phyloP scores from a whole-genome alignment of 37 sponge, comb jelly and placozoan species.

The Beroe ovata region DNA sequence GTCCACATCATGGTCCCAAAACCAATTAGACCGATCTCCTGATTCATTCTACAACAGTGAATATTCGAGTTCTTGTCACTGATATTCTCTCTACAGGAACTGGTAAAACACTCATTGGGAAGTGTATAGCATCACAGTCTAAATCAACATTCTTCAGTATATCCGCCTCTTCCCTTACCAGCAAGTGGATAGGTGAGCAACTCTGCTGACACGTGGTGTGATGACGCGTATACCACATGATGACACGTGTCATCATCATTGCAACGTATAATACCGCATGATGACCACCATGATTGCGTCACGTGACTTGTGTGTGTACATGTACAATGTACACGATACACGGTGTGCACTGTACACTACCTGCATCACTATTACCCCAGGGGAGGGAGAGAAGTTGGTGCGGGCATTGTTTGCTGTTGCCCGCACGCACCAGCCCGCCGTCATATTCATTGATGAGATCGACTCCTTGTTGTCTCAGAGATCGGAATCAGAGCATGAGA shows the following conservation, averaged over 20 bases:
- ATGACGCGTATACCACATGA: too few relatives aligned
- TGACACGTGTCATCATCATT: too few relatives aligned
- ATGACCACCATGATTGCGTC: too few relatives aligned
- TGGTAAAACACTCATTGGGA: constrained; percentile 98
- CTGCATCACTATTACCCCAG: constrained; percentile 50
- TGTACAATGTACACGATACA: too few relatives aligned
- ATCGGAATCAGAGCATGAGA: constrained; percentile 92
- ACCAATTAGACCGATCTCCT: too few relatives aligned
- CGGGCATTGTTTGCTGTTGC: constrained; percentile 95
- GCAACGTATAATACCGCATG: neutral
- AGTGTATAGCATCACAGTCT: constrained; percentile 94
- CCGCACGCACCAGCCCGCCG: constrained; percentile 93
- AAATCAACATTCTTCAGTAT: constrained; percentile 98
- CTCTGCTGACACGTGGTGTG: too few relatives aligned
- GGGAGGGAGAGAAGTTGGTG: constrained; percentile 99
- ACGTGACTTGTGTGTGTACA: too few relatives aligned
- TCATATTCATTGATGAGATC: constrained; percentile 99
- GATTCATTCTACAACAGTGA: too few relatives aligned
- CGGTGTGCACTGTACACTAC: too few relatives aligned
- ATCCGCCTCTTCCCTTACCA: constrained; percentile 97
- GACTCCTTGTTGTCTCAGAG: constrained; percentile 94
- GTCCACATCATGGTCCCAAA: too few relatives aligned
- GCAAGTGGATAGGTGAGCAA: constrained; percentile 90
- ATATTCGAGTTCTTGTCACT: neutral
- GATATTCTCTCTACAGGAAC: constrained; percentile 72